Evolutionary conservation across 2,797 vertebrate genomes (phyloP).

Genomic region (Ptychobarbus kaznakovi): DNA sequence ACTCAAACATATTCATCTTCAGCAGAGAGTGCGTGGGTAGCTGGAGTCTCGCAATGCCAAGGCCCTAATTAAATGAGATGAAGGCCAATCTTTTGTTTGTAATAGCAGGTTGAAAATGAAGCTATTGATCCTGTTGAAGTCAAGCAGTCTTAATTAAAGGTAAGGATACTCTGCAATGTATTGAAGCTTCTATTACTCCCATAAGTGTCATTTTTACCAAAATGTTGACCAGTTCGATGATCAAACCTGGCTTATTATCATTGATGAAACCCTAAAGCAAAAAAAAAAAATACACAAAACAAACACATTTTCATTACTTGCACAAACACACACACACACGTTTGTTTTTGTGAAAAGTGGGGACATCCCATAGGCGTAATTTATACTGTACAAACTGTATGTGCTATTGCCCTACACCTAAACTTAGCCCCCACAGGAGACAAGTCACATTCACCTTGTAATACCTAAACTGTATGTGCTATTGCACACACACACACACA

Average conservation of each 20-base stretch:
- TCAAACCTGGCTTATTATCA: background rate
- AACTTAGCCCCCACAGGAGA: too few species aligned
- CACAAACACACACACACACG: too few species aligned
- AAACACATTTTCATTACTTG: background rate
- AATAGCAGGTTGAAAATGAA: constrained; percentile 12
- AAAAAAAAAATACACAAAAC: background rate
- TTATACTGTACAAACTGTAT: too few species aligned
- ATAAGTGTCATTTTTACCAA: background rate
- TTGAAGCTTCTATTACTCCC: background rate
- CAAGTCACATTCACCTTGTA: too few species aligned
- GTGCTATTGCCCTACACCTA: too few species aligned
- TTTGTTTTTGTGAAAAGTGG: too few species aligned
- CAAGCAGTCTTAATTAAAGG: constrained; percentile 16
- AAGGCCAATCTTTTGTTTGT: constrained; percentile 57
- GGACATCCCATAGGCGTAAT: too few species aligned
- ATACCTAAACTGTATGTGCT: too few species aligned
- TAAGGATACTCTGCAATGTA: background rate
- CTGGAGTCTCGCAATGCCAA: constrained; percentile 62
- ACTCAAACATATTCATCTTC: constrained; percentile 62
- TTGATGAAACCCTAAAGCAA: background rate
- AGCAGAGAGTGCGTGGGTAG: constrained; percentile 61
- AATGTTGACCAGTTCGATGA: background rate
- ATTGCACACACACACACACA: too few species aligned
- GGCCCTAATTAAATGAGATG: constrained; percentile 63
- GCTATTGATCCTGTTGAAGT: constrained; percentile 49